Evolutionary conservation across 2,113 vertebrate genomes (phyloP).

Genomic region (Aythya baeri): DNA sequence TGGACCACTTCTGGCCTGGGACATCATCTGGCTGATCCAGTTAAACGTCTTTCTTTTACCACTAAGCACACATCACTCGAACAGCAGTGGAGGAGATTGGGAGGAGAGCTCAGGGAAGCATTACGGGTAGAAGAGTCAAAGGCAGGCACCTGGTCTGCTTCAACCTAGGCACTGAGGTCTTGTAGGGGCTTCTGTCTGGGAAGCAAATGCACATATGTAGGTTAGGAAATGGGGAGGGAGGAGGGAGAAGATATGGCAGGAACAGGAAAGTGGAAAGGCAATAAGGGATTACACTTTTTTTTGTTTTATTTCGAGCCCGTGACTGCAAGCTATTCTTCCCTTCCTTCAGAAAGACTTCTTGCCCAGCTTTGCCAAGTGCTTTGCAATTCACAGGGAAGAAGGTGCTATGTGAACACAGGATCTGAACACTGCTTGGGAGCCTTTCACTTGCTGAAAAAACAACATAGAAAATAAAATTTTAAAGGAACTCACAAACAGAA

Average conservation of each 20-base stretch:
- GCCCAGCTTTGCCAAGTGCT: neutral
- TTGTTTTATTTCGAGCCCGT: rapidly evolving
- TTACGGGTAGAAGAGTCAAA: neutral
- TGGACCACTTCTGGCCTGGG: neutral
- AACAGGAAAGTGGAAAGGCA: neutral
- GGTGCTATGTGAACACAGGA: neutral
- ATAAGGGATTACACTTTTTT: neutral
- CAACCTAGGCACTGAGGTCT: neutral
- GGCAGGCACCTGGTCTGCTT: neutral
- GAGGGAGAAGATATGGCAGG: neutral
- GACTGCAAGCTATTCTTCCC: neutral
- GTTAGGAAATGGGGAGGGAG: neutral
- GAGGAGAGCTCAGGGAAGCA: neutral
- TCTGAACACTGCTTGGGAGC: neutral
- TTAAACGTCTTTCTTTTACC: neutral
- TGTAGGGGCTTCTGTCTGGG: neutral
- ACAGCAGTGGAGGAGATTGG: rapidly evolving
- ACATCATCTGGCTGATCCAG: neutral
- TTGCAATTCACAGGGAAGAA: neutral
- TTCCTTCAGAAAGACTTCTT: neutral
- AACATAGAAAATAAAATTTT: neutral
- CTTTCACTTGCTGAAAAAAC: neutral
- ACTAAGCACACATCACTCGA: rapidly evolving
- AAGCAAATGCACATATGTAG: neutral
- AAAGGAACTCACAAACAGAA: neutral